These are phyloP conservation scores for Erebia ligea DNA, from an alignment of 2,888 invertebrate genomes.

Conservation along the genomic window DNA sequence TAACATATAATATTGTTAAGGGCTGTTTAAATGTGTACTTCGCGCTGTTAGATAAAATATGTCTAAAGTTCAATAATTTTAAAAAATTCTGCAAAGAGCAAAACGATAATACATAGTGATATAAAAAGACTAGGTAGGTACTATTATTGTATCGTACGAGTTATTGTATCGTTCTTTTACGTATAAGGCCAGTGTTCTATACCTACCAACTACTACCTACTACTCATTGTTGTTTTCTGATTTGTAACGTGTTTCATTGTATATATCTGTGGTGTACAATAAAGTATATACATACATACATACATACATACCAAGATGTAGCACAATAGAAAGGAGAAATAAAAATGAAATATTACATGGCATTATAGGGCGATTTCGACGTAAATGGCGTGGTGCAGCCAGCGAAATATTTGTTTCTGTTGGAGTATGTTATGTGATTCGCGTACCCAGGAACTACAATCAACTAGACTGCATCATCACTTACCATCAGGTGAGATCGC, in stretches of 20 bases:
- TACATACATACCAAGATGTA: conserved; percentile 22
- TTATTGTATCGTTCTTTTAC: conserved; percentile 3
- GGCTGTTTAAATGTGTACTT: too few species aligned
- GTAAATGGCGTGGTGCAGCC: conserved; percentile 57
- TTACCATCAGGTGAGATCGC: too few species aligned
- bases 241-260: too few species aligned
- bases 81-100: background rate
- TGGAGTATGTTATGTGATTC: conserved; percentile 29
- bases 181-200: conserved; percentile 22
- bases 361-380: conserved; percentile 45
- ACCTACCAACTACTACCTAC: too few species aligned
- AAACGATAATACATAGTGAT: background rate
- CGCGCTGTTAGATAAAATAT: too few species aligned
- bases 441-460: conserved; percentile 10
- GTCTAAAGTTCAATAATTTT: background rate
- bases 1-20: too few species aligned
- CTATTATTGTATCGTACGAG: background rate
- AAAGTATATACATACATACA: too few species aligned
- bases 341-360: conserved; percentile 35
- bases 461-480: too few species aligned
- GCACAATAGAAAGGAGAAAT: conserved; percentile 35
- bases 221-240: too few species aligned
- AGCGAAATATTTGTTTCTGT: conserved; percentile 55
- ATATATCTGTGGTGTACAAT: too few species aligned
- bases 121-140: background rate